These are phyloP conservation scores for Pandemis corylana DNA, from an alignment of 2,888 invertebrate species.

Conservation along the genomic window DNA sequence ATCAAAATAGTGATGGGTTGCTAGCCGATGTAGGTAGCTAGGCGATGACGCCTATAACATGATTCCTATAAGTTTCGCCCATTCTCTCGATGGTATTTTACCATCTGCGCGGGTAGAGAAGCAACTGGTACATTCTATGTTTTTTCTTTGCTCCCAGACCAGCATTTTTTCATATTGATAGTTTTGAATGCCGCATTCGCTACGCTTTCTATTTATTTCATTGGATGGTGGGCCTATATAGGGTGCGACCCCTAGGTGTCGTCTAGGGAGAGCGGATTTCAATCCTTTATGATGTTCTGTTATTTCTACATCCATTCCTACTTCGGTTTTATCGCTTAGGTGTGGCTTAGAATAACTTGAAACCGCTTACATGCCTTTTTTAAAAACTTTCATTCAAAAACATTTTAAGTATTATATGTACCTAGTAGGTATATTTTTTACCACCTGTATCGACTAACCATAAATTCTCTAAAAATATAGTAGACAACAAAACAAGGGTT, in stretches of 20 bases:
- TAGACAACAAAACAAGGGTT: slow-evolving; percentile 2
- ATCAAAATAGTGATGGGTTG: too few relatives aligned
- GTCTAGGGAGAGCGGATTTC: slow-evolving; percentile 38
- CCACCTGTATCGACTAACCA: neutral
- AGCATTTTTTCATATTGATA: slow-evolving; percentile 14
- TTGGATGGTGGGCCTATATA: slow-evolving; percentile 11
- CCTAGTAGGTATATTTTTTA: neutral
- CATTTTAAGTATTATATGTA: neutral
- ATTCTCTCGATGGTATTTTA: too few relatives aligned
- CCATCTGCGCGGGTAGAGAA: too few relatives aligned
- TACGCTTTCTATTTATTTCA: slow-evolving; percentile 13
- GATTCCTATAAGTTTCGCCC: too few relatives aligned
- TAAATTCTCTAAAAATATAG: neutral
- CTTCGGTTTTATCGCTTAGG: slow-evolving; percentile 36
- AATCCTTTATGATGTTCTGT: slow-evolving; percentile 40
- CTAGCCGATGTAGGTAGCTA: too few relatives aligned
- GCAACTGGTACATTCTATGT: too few relatives aligned
- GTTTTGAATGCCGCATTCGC: slow-evolving; percentile 13
- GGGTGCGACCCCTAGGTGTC: slow-evolving; percentile 38
- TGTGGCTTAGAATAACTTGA: slow-evolving; percentile 29
- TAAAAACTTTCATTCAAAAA: neutral
- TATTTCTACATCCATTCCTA: slow-evolving; percentile 38
- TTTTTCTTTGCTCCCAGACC: too few relatives aligned
- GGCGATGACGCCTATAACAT: too few relatives aligned
- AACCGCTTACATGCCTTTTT: neutral